Evolutionary conservation across 2,113 vertebrate species (phyloP).

Genomic region (Tricholaema leucomelas): DNA sequence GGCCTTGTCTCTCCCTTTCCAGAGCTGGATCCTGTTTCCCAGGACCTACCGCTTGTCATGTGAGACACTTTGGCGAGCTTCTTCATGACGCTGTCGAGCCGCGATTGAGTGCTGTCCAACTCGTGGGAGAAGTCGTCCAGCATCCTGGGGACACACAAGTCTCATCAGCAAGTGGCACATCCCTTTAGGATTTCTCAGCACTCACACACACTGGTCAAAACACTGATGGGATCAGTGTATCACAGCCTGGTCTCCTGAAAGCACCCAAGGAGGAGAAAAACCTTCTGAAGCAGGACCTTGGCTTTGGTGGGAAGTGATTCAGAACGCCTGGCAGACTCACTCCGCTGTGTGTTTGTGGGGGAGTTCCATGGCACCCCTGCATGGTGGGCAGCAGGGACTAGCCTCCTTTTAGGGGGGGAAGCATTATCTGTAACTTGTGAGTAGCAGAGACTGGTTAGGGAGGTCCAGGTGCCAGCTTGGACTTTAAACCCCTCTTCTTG

Average conservation of each 20-base stretch:
- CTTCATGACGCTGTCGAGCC: constrained; percentile 97
- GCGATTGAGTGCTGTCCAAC: constrained; percentile 91
- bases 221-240: neutral
- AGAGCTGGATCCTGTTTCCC: neutral
- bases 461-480: neutral
- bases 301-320: neutral
- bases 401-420: neutral
- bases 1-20: neutral
- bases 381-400: neutral
- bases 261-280: neutral
- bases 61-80: constrained; percentile 98
- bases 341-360: neutral
- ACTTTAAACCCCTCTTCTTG: neutral
- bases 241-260: neutral
- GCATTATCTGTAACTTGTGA: neutral
- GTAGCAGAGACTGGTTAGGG: neutral
- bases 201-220: neutral
- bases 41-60: constrained; percentile 94
- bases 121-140: constrained; percentile 95
- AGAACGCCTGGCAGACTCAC: neutral
- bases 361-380: neutral
- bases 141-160: constrained; percentile 81
- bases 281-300: neutral
- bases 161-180: neutral
- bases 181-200: fast-evolving